Conservation (phyloP, 2,113 vertebrate genomes). For the Phalacrocorax aristotelis region DNA sequence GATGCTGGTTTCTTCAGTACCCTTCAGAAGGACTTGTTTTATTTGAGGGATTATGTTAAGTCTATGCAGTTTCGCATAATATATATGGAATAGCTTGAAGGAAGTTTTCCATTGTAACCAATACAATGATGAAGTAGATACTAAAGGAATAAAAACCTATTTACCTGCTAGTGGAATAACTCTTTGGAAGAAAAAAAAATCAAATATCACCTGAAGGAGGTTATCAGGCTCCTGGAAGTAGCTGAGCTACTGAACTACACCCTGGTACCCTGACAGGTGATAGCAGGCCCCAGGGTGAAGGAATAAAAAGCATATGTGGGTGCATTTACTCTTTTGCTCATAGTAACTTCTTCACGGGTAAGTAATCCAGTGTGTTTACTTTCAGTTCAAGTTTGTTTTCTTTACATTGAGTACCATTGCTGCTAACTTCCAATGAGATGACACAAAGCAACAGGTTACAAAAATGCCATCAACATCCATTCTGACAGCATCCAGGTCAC, state of each 20-base stretch:
- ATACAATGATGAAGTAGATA: accelerated
- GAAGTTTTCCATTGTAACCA: neutral
- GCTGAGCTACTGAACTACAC: neutral
- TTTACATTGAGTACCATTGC: conserved; percentile 11
- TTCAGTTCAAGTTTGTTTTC: conserved; percentile 18
- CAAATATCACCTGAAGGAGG: neutral
- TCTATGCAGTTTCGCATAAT: neutral
- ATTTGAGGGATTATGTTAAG: neutral
- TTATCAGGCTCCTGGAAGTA: neutral
- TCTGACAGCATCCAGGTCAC: conserved; percentile 65
- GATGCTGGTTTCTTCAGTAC: neutral
- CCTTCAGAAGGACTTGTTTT: neutral
- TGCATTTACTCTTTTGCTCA: neutral
- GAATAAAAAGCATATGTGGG: neutral
- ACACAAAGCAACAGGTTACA: conserved; percentile 61
- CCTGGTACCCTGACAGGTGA: neutral
- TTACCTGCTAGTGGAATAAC: neutral
- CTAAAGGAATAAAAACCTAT: neutral
- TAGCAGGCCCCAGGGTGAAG: accelerated
- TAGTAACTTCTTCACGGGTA: neutral
- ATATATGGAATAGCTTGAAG: neutral
- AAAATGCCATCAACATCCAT: conserved; percentile 49
- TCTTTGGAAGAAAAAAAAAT: neutral
- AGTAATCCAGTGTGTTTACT: conserved; percentile 62
- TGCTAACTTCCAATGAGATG: conserved; percentile 45